Evolutionary conservation across 2,888 invertebrate genomes (phyloP), one percentile per base, ranked within the genome.

Genomic region (Drosophila bunnanda): DNA sequence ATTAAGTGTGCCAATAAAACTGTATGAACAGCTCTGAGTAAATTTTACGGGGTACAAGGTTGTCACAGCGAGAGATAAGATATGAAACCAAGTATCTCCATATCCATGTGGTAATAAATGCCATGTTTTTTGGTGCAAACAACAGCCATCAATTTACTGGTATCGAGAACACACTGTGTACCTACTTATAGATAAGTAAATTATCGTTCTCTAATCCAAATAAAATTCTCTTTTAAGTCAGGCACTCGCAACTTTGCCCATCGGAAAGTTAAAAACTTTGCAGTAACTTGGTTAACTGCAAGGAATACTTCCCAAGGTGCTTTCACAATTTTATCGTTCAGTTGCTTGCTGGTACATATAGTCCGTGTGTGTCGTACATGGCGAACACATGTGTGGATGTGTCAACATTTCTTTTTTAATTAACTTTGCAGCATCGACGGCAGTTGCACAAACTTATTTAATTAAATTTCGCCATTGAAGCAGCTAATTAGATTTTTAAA

Each of bases 401-500:
- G 75, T 60, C 55, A 59, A 57, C 66, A 74, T 56, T 59, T 79
- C 79, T 82, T 68, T 83, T 83, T 84, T 88, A 84, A 84, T 84
- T 84, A 84, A 82, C 78, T 88, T 84, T 74, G 61, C 70, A 75
- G 58, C 80, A 78, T 65, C 73, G 64, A 72, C 58, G 70, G 59
- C 66, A 83, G 70, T 72, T 65, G 68, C 75, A 75, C 64, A 82
- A 83, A 88, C 83, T 84, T 84, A 82, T 88, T 88, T 88, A 88
- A 84, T 84, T 85, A 84, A 84, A 80, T 74, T 77, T 75, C 61
- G 75, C 71, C 84, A 88, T 78, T 88, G 74, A 85, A 62, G 83
- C 88, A 78, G 82, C 76, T 88, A 84, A 84, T 84, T 84, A 82
- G 88, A 76, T 88, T 84, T 78, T 75, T 74, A 54, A 72, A 76